Base-by-base conservation (phyloP, 2,797 vertebrate genomes). In the Sciurus vulgaris region DNA sequence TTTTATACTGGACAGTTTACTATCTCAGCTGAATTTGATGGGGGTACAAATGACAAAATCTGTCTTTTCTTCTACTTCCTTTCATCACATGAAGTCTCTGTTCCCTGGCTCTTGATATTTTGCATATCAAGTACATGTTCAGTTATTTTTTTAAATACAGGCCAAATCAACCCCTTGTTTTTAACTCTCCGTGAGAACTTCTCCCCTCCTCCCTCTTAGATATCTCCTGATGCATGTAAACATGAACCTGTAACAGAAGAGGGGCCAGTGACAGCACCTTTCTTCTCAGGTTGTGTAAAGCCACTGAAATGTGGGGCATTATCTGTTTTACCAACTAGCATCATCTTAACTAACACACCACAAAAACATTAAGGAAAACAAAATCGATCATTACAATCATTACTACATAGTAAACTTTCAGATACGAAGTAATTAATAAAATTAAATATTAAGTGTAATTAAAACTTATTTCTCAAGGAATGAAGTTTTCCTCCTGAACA, bases 351-450 rank as follows among this genome's bases (percentile, higher is more conserved):
- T 26, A 38, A 79, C 51, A 86, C 4, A 82, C 10, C 56, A 20
- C 3, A 35, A 82, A 59, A 85, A 76, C n/a, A 76, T 30, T 70
- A 72, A 88, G n/a, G 44, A 72, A 95, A 92, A 95, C 89, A 14
- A 49, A 13, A 26, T 65, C 22, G 22, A 22, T 73, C 59, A 51
- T 74, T 65, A 65, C 22, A 56, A 22, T 73, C 59, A 51, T 74
- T 65, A 65, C 22, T 77, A 49, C 35, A 90, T 4, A 69, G 24
- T 15, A 95, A 67, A 44, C n/a, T 8, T 74, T 70, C 11, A 73
- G 11, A 78, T 78, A 70, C 10, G 47, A 83, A 84, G 63, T 73
- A 79, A 85, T 56, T 87, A 20, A 56, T 28, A 79, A 92, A 94
- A 59, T n/a, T 88, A 84, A 88, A n/a, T 67, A 81, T 30, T 11